Evolutionary conservation across 2,113 vertebrate species (phyloP), one percentile per base, ranked within the genome.

Genomic region (Atlantisia rogersi): DNA sequence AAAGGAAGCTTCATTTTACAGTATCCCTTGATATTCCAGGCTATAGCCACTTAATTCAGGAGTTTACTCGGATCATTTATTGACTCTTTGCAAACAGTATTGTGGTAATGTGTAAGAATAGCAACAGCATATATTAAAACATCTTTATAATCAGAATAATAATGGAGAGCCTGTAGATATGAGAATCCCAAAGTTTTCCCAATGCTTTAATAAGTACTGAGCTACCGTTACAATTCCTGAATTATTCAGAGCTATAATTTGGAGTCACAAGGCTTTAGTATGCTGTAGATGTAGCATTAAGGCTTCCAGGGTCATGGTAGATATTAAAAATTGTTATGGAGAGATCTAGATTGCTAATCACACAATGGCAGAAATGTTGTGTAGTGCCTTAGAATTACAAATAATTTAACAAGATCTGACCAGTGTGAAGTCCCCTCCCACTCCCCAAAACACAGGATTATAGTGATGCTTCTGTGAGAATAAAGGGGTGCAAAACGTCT

Each of bases 251-350:
- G 90, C 91, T 94, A 29, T 82, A 95, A 95, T 97, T 95, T 94
- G 93, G 91, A 96, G 81, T 76, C 86, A 86, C 67, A 50, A 77
- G 82, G 84, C 63, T 97, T 98, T 97, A 96, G 96, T 97, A 98
- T 98, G 96, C 97, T 87, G 92, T 83, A 93, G 95, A 93, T 91
- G 92, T 86, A 88, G 89, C 92, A 44, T 91, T 82, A 84, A 95
- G 95, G 75, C 93, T 97, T 96, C 92, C 32, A 90, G 95, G 96
- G 98, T 97, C 97, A 97, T 62, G 24, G 42, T 93, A 98, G 97
- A 98, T 98, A 97, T 97, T 98, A 98, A 98, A 98, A 98, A 98
- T 94, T 93, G 96, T 97, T 93, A 95, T 93, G 83, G 96, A 97
- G 94, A 91, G 90, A 97, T 97, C 92, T 86, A 92, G 97, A 96